Evolutionary conservation across 2,888 invertebrate species (phyloP).

Genomic region (Pandemis heparana): DNA sequence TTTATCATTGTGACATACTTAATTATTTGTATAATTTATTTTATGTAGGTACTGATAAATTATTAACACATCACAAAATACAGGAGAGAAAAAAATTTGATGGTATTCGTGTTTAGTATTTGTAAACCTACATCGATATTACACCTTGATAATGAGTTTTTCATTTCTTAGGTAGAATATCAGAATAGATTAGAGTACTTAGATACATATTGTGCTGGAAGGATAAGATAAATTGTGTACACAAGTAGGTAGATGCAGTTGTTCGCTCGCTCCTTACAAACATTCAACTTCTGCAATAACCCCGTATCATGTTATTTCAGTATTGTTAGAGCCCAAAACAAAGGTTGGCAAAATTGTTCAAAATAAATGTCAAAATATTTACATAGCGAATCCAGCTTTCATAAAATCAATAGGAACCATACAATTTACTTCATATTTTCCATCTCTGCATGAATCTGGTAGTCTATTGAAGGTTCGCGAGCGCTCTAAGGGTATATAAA

Average conservation of each 20-base stretch:
- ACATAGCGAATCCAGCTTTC: not conserved
- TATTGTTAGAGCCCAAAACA: conserved; percentile 27
- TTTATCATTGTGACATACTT: not conserved
- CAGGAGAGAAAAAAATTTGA: no score
- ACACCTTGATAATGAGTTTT: no score
- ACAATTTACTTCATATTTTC: conserved; percentile 29
- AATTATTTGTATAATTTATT: not conserved
- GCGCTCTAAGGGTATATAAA: conserved; percentile 21
- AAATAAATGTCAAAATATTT: not conserved
- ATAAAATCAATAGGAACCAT: conserved; percentile 19
- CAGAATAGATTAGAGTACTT: not conserved
- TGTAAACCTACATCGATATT: no score
- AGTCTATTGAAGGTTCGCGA: conserved; percentile 29
- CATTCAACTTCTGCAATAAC: conserved; percentile 43
- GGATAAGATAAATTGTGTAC: not conserved
- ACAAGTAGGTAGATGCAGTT: conserved; percentile 7
- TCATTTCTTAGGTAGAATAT: not conserved
- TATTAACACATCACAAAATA: not conserved
- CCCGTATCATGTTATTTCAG: conserved; percentile 24
- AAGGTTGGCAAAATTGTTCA: conserved; percentile 26
- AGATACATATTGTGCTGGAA: not conserved
- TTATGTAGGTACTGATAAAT: not conserved
- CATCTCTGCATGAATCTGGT: conserved; percentile 15
- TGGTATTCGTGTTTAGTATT: no score
- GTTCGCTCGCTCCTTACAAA: conserved; percentile 5